phyloP scores from a whole-genome alignment of 2,888 invertebrate genomes.

The Melanostoma mellinum region DNA sequence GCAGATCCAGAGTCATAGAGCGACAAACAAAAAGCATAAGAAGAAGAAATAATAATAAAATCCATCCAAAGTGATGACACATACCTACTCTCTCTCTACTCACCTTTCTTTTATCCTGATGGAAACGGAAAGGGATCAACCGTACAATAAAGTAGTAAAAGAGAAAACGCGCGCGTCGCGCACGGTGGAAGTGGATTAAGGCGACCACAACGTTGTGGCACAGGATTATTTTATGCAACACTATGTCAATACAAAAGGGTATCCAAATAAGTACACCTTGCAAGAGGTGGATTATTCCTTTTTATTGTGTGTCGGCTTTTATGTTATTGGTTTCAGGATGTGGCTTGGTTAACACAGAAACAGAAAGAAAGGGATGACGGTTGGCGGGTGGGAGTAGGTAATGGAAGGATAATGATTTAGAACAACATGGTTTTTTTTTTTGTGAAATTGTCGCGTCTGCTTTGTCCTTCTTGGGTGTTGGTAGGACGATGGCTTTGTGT shows the following conservation, averaged over 20 bases:
- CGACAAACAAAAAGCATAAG: neutral
- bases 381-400: neutral
- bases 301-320: conserved; percentile 34
- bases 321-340: conserved; percentile 16
- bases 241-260: conserved; percentile 45
- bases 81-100: neutral
- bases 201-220: conserved; percentile 52
- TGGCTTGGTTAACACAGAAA: conserved; percentile 1
- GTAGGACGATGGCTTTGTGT: conserved; percentile 4
- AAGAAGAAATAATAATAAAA: conserved; percentile 2
- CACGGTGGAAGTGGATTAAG: conserved; percentile 39
- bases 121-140: conserved; percentile 33
- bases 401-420: conserved; percentile 25
- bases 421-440: conserved; percentile 43
- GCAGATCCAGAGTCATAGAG: neutral
- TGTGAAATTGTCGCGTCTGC: conserved; percentile 50
- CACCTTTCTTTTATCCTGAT: conserved; percentile 31
- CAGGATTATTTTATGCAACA: conserved; percentile 50
- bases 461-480: conserved; percentile 24
- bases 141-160: conserved; percentile 43
- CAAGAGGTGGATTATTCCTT: conserved; percentile 40
- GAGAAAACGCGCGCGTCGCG: conserved; percentile 18
- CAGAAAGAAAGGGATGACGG: neutral
- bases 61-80: neutral
- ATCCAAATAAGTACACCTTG: conserved; percentile 47